Conservation (phyloP, 1,140 invertebrate species). For the Nymphalis io region DNA sequence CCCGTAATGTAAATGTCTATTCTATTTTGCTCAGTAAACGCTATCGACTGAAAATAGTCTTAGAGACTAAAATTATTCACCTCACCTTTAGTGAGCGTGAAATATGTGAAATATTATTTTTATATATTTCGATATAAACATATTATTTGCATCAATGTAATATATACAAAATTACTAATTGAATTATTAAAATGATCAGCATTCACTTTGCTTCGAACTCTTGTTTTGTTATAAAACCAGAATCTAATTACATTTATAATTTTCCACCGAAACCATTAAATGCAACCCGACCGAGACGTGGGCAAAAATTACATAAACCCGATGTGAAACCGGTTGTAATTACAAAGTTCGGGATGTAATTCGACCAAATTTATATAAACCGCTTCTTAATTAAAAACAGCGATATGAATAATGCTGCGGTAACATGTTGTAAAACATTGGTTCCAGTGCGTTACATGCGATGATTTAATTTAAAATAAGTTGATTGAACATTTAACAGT, state of each 20-base stretch:
- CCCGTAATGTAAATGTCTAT: too few species aligned
- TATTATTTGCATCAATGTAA: too few species aligned
- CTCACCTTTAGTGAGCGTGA: too few species aligned
- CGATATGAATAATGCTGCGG: slow-evolving; percentile 16
- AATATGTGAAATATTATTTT: too few species aligned
- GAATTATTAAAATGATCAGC: too few species aligned
- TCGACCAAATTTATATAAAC: slow-evolving; percentile 30
- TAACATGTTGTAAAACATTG: slow-evolving; percentile 10
- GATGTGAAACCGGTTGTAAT: slow-evolving; percentile 35
- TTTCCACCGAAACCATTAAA: slow-evolving; percentile 32
- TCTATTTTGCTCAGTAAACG: too few species aligned
- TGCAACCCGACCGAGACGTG: slow-evolving; percentile 25
- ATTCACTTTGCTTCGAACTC: too few species aligned
- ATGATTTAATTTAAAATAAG: slow-evolving; percentile 18
- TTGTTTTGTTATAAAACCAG: neutral
- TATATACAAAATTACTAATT: too few species aligned
- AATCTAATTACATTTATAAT: slow-evolving; percentile 23
- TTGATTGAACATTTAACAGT: neutral
- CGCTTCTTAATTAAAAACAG: slow-evolving; percentile 37
- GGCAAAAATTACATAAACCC: slow-evolving; percentile 34
- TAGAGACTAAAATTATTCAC: too few species aligned
- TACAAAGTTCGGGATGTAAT: slow-evolving; percentile 35
- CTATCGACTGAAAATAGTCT: too few species aligned
- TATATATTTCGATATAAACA: too few species aligned
- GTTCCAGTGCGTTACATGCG: slow-evolving; percentile 16